Conservation (phyloP, 2,113 vertebrate species). For the Herpailurus yagouaroundi region DNA sequence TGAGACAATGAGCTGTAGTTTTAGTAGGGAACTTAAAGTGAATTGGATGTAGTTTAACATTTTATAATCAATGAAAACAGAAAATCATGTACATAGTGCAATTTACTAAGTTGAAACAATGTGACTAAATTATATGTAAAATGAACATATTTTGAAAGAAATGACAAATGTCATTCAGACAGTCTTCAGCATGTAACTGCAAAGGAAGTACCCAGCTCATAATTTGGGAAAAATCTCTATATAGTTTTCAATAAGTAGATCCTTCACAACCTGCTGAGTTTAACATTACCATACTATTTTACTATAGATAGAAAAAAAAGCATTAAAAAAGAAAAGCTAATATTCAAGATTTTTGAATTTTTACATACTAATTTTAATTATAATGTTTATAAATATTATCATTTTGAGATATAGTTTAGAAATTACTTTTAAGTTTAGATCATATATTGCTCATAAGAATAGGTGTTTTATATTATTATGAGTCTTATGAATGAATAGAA, state of each 20-base stretch:
- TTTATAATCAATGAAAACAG: not conserved
- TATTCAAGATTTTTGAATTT: not conserved
- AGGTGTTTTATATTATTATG: not conserved
- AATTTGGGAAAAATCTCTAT: not conserved
- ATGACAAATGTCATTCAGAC: not conserved
- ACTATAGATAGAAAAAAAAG: not conserved
- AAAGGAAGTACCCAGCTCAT: not conserved
- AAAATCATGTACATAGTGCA: not conserved
- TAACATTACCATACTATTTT: not conserved
- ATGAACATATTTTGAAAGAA: conserved; percentile 30
- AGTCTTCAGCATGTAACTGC: not conserved
- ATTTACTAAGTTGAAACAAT: conserved; percentile 12
- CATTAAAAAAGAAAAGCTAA: not conserved
- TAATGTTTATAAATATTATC: not conserved
- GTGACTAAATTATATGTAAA: not conserved
- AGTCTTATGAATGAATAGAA: not conserved
- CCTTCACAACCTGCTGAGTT: not conserved
- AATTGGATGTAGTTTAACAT: conserved; percentile 20
- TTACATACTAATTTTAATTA: not conserved
- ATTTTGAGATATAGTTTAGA: not conserved
- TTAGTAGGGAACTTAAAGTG: not conserved
- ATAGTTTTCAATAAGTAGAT: not conserved
- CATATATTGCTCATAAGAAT: not conserved
- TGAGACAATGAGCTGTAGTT: not conserved
- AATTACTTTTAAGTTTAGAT: not conserved